These are phyloP conservation scores for Pristis pectinata DNA, from an alignment of 2,797 vertebrate genomes.

Conservation along the genomic window DNA sequence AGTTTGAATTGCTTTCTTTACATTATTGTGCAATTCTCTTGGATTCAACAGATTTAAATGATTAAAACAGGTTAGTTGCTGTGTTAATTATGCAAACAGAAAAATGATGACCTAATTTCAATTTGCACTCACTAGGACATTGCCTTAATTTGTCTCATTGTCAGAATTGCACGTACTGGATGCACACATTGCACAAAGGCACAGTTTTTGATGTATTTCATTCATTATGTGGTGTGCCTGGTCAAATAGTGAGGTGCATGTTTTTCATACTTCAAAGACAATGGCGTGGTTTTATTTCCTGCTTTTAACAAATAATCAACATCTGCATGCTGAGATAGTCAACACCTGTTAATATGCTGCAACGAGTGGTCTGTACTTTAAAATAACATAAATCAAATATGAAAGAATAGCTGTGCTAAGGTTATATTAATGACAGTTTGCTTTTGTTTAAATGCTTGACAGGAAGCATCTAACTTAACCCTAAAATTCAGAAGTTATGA, in stretches of 20 bases:
- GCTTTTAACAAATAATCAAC: background rate
- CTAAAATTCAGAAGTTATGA: background rate
- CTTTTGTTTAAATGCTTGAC: background rate
- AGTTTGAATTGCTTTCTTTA: background rate
- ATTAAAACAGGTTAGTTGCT: background rate
- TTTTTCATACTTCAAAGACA: background rate
- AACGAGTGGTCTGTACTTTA: background rate
- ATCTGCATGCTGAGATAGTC: background rate
- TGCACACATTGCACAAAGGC: background rate
- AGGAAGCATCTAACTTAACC: background rate
- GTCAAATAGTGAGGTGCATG: background rate
- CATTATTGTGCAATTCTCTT: background rate
- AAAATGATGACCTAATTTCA: background rate
- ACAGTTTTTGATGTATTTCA: background rate
- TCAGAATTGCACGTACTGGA: background rate
- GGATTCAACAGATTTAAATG: background rate
- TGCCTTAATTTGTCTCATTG: background rate
- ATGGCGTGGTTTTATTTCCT: background rate
- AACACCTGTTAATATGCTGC: background rate
- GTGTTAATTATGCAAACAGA: background rate
- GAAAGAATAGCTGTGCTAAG: background rate
- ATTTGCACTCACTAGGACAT: background rate
- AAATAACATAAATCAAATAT: slow-evolving; percentile 3
- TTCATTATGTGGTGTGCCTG: background rate
- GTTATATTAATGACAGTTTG: background rate